Evolutionary conservation across 2,888 invertebrate genomes (phyloP).

Genomic region (Mythimna impura): DNA sequence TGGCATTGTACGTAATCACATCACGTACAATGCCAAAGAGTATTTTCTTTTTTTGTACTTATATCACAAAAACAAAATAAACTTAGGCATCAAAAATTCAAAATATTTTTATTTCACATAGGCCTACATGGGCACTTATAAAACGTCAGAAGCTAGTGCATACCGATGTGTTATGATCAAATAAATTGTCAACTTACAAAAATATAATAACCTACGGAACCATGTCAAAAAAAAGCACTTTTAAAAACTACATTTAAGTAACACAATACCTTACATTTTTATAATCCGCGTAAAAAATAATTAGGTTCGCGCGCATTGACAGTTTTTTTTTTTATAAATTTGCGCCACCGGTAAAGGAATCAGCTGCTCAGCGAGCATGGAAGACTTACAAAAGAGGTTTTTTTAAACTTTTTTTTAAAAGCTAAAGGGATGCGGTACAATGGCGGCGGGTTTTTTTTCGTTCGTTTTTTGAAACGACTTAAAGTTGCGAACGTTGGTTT

Average conservation of each 20-base stretch:
- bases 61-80: too few relatives aligned
- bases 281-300: slow-evolving; percentile 65
- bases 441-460: slow-evolving; percentile 45
- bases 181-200: too few relatives aligned
- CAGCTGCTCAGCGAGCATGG: slow-evolving; percentile 69
- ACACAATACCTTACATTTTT: slow-evolving; percentile 50
- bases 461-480: slow-evolving; percentile 61
- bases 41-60: too few relatives aligned
- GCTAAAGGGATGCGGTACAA: slow-evolving; percentile 71
- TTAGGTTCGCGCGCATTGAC: slow-evolving; percentile 67
- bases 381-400: slow-evolving; percentile 70
- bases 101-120: too few relatives aligned
- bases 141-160: too few relatives aligned
- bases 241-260: slow-evolving; percentile 19
- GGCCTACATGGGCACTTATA: too few relatives aligned
- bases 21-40: too few relatives aligned
- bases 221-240: not conserved
- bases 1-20: too few relatives aligned
- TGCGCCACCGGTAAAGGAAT: slow-evolving; percentile 67
- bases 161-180: too few relatives aligned
- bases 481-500: slow-evolving; percentile 55
- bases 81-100: too few relatives aligned
- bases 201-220: slow-evolving; percentile 40
- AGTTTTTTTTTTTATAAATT: slow-evolving; percentile 69
- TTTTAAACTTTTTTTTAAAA: slow-evolving; percentile 64